Conservation (phyloP, 1,140 invertebrate genomes). For the Xylocopa sonorina region DNA sequence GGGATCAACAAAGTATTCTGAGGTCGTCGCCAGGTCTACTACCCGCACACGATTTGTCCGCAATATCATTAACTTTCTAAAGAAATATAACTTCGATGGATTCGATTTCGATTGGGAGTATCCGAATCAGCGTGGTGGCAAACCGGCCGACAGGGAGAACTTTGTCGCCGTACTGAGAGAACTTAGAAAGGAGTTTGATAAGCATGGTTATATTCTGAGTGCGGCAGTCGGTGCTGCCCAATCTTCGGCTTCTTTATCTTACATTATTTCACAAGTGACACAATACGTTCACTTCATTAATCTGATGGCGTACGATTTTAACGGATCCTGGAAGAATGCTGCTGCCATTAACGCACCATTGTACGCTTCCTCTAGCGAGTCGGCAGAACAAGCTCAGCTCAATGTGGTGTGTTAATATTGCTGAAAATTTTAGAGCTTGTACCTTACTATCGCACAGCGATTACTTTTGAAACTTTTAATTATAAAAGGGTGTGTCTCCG, state of each 20-base stretch:
- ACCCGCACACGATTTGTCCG: slow-evolving; percentile 84
- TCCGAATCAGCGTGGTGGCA: slow-evolving; percentile 78
- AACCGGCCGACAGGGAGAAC: slow-evolving; percentile 80
- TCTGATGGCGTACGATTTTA: slow-evolving; percentile 89
- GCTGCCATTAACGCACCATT: slow-evolving; percentile 86
- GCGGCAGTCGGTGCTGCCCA: slow-evolving; percentile 85
- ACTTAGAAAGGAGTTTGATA: slow-evolving; percentile 83
- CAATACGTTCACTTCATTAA: slow-evolving; percentile 84
- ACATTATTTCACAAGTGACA: slow-evolving; percentile 83
- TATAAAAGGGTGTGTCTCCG: no score
- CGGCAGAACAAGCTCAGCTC: slow-evolving; percentile 21
- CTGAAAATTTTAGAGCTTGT: no score
- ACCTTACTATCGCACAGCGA: no score
- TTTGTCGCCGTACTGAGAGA: slow-evolving; percentile 83
- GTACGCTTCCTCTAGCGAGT: slow-evolving; percentile 66
- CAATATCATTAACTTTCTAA: slow-evolving; percentile 86
- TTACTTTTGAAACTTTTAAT: no score
- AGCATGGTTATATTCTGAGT: slow-evolving; percentile 82
- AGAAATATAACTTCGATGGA: no score
- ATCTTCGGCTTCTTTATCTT: slow-evolving; percentile 82
- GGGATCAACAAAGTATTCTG: slow-evolving; percentile 85
- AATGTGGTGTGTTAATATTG: slow-evolving; percentile 50
- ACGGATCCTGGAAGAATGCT: slow-evolving; percentile 84
- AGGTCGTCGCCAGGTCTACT: slow-evolving; percentile 80
- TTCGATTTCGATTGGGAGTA: slow-evolving; percentile 93